A percentile compares a stretch with the other conserved stretches of the same genome.
Evolutionary conservation across 2,888 invertebrate species (phyloP).

Genomic region (Epirrita christyi): DNA sequence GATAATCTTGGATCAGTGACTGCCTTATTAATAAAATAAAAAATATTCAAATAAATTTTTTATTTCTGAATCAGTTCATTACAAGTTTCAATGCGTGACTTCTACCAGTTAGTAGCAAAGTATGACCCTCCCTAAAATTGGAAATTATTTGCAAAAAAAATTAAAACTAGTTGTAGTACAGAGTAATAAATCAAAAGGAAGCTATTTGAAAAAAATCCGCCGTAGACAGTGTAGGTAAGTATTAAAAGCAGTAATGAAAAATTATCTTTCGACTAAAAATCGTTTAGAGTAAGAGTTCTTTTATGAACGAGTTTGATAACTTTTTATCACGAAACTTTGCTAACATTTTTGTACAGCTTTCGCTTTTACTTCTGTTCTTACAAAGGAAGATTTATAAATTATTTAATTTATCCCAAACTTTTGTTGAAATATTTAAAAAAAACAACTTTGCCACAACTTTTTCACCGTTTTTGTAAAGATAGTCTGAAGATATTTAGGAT

Average conservation of each 20-base stretch:
- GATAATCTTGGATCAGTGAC: no score
- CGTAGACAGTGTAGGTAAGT: slow-evolving; percentile 7
- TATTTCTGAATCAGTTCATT: no score
- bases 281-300: slow-evolving; percentile 38
- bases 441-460: background rate
- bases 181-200: slow-evolving; percentile 10
- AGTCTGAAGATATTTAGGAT: no score
- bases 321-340: slow-evolving; percentile 42
- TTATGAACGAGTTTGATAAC: slow-evolving; percentile 39
- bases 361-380: slow-evolving; percentile 16
- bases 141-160: background rate
- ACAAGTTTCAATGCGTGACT: background rate
- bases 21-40: no score
- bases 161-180: background rate
- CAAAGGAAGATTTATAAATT: slow-evolving; percentile 6
- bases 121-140: no score
- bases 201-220: slow-evolving; percentile 4
- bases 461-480: background rate
- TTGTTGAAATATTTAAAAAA: background rate
- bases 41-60: no score
- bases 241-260: slow-evolving; percentile 23
- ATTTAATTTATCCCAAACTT: slow-evolving; percentile 5
- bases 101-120: background rate
- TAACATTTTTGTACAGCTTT: slow-evolving; percentile 38
- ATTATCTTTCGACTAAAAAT: slow-evolving; percentile 40